Evolutionary conservation across 2,797 vertebrate species (phyloP), one percentile per base, ranked within the genome.

Genomic region (Eulemur albifrons): DNA sequence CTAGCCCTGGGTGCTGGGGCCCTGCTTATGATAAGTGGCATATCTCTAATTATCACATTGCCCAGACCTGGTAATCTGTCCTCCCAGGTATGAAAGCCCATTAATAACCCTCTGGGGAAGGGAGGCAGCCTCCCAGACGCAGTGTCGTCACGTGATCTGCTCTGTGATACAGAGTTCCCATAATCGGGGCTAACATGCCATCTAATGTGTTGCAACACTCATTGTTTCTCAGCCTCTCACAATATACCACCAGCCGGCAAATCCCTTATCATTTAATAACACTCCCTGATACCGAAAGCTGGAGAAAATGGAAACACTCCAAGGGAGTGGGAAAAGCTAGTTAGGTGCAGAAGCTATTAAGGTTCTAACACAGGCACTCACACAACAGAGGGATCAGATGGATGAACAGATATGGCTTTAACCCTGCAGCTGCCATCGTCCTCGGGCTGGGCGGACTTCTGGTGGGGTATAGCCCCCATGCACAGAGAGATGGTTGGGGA

Each of bases 201-300:
- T 93, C 96, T 86, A 69, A 94, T 7, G 61, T 97, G 90, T 97
- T 96, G 97, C 97, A 97, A 96, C 38, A 59, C 15, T 91, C 95
- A 96, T 95, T 98, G 97, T 98, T 98, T 97, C 85, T 91, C 88
- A 81, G 73, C 65, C 17, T 91, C 59, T 93, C 89, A 94, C 54
- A 97, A 96, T 15, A 97, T 57, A n/a, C 93, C 97, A 95, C 9
- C 57, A 95, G 89, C 90, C 69, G 90, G 97, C 95, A 96, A 75
- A 21, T 38, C 65, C 43, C 82, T 97, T 98, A 97, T 96, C 86
- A 98, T 96, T 98, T 97, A 97, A 98, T 97, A 97, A 97, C 96
- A 95, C 11, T 91, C 79, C 30, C 57, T 93, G 84, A 52, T 94
- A 84, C 61, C 1, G 48, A 96, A 97, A 86, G 21, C n/a, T 65